Base-by-base conservation (phyloP, 2,888 invertebrate species). In the Conchocele bisecta region DNA sequence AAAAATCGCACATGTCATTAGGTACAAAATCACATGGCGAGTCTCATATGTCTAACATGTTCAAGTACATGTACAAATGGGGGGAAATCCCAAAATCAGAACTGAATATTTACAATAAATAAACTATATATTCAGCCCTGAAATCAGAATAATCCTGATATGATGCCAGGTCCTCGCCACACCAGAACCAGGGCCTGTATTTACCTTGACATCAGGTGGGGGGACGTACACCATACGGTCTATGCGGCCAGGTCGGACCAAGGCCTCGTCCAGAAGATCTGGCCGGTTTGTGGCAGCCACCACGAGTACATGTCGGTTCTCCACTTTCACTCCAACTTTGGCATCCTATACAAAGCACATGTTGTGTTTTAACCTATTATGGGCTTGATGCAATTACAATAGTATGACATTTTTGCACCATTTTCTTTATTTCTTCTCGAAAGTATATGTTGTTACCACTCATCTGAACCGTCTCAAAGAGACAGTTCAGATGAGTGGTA, bases 251-350 rank as follows among this genome's bases (percentile, higher is more conserved):
- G 94, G 94, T 58, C 94, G 91, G 53, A 94, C 86, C 9, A 94
- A 86, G 0, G 94, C 94, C 54, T 93, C 92, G 79, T 94, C 94
- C 37, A 94, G 87, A 87, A 93, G 92, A 77, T 94, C 93, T 0
- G 94, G 94, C 11, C 94, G 91, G 89, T 94, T 94, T 41, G 94
- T 94, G 9, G 94, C 94, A 4, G 93, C 94, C 29, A 94, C 93
- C 1, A 94, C 93, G 3, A 94, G 89, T 1, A 94, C 93, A 35
- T 70, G 76, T 41, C 59, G 64, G 53, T 76, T 77, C 31, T 64
- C 61, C 46, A 31, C 44, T 28, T 29, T 20, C 17, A 26, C 37
- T 13, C 22, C n/a, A 20, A 13, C 50, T 17, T 2, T 4, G 20
- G 20, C 28, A 26, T 29, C 41, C 17, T 26, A 41, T 39, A 33